Evolutionary conservation across 1,140 invertebrate genomes (phyloP), one percentile per base, ranked within the genome.

Genomic region (Sycophila sp.): DNA sequence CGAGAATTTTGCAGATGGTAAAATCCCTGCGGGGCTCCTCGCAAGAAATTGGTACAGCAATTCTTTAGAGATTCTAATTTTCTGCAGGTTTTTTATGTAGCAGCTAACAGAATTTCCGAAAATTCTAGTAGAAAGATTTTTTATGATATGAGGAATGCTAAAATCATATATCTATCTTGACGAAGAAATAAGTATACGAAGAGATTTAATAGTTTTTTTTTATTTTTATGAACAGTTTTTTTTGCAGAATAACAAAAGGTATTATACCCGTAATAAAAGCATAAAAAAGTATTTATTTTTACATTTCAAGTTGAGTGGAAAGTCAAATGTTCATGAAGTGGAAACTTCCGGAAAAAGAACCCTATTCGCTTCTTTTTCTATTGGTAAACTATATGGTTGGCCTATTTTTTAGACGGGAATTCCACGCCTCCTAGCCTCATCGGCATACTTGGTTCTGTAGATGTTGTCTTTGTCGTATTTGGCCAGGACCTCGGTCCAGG

Each of bases 401-500:
- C n/a, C n/a, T n/a, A n/a, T 8, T 30, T 56, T 73, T 68, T 78
- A 82, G 66, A 75, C 62, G 5, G 76, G 55, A 36, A 84, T 71
- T 42, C 77, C 77, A 5, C 74, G 64, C 47, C 79, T 67, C 30
- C 79, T 84, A 0, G 89, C 90, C n/a, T 83, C 77, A 0, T 85
- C 77, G 55, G 88, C 87, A 73, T 90, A 92, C 69, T 87, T 88
- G 68, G 81, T 84, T 64, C 85, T 86, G 78, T 88, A 92, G 19
- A 83, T 78, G 0, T 87, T 86, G 0, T 89, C 81, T 0, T 90
- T 89, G 75, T 93, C 91, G 75, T 86, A 92, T 76, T 90, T 91
- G 2, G 75, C 81, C 28, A 85, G 77, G 8, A 92, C 74, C 6
- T 87, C 73, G 2, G 87, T 79, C 90, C 90, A 93, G 55, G 88